Evolutionary conservation across 2,888 invertebrate species (phyloP).

Genomic region (Dicranocentrus wangi): DNA sequence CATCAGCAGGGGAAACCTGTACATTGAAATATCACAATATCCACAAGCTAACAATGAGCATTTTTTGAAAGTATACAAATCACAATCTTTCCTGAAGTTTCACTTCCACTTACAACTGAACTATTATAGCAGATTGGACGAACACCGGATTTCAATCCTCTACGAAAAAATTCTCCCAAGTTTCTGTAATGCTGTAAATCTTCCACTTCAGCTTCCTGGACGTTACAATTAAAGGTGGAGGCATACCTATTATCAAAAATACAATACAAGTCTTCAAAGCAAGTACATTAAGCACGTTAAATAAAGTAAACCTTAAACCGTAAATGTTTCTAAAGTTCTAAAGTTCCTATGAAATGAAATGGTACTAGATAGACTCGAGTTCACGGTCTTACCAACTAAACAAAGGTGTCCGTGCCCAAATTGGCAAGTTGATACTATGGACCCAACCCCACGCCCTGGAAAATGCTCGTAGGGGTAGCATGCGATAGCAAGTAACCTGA

Average conservation of each 20-base stretch:
- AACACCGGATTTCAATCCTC: conserved; percentile 84
- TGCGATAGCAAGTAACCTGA: conserved; percentile 86
- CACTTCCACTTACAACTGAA: conserved; percentile 79
- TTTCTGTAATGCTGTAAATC: conserved; percentile 86
- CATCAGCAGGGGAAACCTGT: conserved; percentile 92
- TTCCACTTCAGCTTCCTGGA: conserved; percentile 86
- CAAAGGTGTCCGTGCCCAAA: conserved; percentile 82
- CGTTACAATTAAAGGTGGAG: conserved; percentile 86
- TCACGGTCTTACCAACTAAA: conserved; percentile 81
- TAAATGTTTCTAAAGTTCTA: no score
- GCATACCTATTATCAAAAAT: conserved; percentile 78
- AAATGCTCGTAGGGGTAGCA: conserved; percentile 87
- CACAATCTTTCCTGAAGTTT: no score
- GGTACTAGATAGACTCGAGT: no score
- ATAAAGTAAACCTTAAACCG: no score
- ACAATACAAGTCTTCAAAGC: no score
- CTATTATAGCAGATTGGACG: conserved; percentile 82
- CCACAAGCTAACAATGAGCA: no score
- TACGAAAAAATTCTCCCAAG: conserved; percentile 91
- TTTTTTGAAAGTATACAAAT: no score
- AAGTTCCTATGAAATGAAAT: no score
- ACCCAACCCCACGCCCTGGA: conserved; percentile 93
- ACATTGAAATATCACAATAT: no score
- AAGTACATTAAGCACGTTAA: no score
- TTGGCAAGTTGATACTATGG: conserved; percentile 84